Conservation (phyloP, 1,140 invertebrate species). For the Homalodisca vitripennis region DNA sequence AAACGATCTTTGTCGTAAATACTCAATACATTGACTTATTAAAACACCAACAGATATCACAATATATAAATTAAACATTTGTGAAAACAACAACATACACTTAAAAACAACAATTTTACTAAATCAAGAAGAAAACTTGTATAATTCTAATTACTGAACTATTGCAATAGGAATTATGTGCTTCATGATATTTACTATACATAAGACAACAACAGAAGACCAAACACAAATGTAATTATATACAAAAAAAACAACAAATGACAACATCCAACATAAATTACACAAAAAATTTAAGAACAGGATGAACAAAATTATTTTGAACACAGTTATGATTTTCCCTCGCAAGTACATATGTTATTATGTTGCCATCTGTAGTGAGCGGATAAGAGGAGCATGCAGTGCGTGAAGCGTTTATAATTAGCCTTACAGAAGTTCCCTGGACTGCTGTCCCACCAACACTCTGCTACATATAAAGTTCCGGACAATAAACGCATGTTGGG, state of each 20-base stretch:
- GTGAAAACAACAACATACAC: no score
- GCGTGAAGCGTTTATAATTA: not conserved
- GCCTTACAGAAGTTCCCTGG: not conserved
- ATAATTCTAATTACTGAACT: no score
- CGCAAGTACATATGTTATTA: no score
- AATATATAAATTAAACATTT: no score
- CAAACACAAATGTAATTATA: conserved; percentile 12
- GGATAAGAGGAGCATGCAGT: not conserved
- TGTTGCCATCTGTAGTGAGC: not conserved
- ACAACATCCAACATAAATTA: conserved; percentile 17
- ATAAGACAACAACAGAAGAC: conserved; percentile 12
- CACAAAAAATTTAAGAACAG: not conserved
- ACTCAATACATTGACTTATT: no score
- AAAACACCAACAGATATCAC: no score
- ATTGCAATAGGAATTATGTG: no score
- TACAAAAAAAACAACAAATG: not conserved
- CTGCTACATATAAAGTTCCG: not conserved
- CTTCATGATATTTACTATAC: conserved; percentile 41
- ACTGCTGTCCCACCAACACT: not conserved
- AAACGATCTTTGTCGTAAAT: no score
- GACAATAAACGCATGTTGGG: not conserved
- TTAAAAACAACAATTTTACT: no score
- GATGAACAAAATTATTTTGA: not conserved
- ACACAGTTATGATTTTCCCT: no score
- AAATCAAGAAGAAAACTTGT: no score